Percentiles rank a stretch among this genome's conserved stretches.
Evolutionary conservation across 2,888 invertebrate genomes (phyloP).

Genomic region (Metallyticus violacea): DNA sequence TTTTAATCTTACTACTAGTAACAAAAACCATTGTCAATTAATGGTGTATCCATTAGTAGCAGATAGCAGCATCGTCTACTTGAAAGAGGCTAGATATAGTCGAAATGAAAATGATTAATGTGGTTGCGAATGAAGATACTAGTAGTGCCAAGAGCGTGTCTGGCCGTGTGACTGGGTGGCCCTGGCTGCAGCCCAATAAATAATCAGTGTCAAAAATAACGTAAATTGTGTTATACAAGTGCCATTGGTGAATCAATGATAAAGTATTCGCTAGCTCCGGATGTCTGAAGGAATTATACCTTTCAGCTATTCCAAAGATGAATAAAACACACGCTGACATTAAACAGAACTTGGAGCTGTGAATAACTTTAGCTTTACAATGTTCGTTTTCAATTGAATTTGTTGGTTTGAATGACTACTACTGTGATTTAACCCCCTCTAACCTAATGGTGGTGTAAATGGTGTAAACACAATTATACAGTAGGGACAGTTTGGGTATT

Average conservation of each 20-base stretch:
- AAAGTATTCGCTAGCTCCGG: not conserved
- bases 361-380: not conserved
- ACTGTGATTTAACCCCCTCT: not conserved
- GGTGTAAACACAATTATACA: no score
- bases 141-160: not conserved
- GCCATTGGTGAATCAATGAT: not conserved
- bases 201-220: not conserved
- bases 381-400: not conserved
- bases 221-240: no score
- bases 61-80: not conserved
- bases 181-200: not conserved
- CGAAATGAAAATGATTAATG: not conserved
- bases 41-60: no score
- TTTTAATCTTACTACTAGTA: no score
- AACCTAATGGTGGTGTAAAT: no score
- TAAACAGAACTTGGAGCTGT: not conserved
- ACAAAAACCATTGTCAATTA: not conserved
- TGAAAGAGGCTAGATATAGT: not conserved
- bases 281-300: not conserved
- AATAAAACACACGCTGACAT: not conserved
- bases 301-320: not conserved
- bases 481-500: no score
- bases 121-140: not conserved
- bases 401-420: not conserved
- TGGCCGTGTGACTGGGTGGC: not conserved